Percentiles rank a stretch among this genome's conserved stretches.
phyloP scores from a whole-genome alignment of 2,797 vertebrate species.

The Poecilia wingei region DNA sequence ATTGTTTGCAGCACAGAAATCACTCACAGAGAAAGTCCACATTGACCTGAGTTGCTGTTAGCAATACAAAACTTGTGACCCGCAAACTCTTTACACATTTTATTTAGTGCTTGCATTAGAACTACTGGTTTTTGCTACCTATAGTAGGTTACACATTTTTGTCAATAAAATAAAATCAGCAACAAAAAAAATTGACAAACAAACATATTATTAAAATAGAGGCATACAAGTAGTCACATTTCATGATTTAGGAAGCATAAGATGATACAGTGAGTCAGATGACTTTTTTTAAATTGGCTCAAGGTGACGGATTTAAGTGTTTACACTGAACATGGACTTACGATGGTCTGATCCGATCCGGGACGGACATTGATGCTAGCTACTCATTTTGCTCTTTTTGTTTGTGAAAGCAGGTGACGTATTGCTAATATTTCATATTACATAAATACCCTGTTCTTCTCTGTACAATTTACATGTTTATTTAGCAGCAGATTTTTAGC shows the following conservation, averaged over 20 bases:
- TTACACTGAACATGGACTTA: neutral
- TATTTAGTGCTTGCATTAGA: neutral
- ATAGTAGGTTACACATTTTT: neutral
- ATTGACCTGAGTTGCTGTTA: neutral
- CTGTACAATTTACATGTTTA: neutral
- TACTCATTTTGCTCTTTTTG: neutral
- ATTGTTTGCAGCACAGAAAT: neutral
- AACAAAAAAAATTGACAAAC: neutral
- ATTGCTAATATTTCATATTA: neutral
- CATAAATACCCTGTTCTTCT: neutral
- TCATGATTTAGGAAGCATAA: neutral
- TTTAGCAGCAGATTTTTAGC: neutral
- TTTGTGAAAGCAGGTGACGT: neutral
- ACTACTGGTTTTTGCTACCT: neutral
- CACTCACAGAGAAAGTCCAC: neutral
- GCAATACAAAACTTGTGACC: neutral
- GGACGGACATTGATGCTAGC: neutral
- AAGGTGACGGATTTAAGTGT: neutral
- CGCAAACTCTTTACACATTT: neutral
- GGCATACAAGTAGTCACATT: neutral
- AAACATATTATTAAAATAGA: neutral
- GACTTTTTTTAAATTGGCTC: neutral
- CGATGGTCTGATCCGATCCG: neutral
- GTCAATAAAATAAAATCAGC: neutral
- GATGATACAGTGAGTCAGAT: neutral